Conservation (phyloP, 2,888 invertebrate genomes). For the Cynaeus angustus region DNA sequence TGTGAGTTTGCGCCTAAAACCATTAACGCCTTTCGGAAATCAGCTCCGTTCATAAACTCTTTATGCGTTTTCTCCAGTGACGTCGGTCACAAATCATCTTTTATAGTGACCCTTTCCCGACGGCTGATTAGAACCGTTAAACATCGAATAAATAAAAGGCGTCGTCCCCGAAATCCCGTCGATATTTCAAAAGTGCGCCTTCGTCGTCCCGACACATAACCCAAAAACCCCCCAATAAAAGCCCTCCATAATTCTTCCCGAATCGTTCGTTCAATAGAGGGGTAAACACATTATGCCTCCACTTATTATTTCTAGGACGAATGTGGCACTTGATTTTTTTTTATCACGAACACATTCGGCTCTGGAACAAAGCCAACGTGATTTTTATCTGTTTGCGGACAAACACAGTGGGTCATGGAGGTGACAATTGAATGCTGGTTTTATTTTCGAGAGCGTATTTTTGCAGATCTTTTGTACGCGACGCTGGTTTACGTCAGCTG, state of each 20-base stretch:
- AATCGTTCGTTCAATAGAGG: slow-evolving; percentile 57
- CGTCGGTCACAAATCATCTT: slow-evolving; percentile 30
- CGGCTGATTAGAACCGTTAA: slow-evolving; percentile 32
- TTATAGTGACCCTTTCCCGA: slow-evolving; percentile 18
- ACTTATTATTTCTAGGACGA: slow-evolving; percentile 57
- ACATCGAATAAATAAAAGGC: slow-evolving; percentile 23
- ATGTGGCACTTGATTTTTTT: slow-evolving; percentile 57
- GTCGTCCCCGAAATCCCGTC: slow-evolving; percentile 15
- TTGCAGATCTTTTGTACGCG: slow-evolving; percentile 44
- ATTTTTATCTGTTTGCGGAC: slow-evolving; percentile 60
- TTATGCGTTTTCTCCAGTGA: slow-evolving; percentile 23
- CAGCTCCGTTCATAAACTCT: slow-evolving; percentile 7
- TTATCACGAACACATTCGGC: slow-evolving; percentile 57
- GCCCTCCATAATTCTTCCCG: slow-evolving; percentile 55
- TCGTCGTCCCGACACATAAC: slow-evolving; percentile 8
- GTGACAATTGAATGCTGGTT: slow-evolving; percentile 53
- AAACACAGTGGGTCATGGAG: slow-evolving; percentile 51
- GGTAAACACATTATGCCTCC: slow-evolving; percentile 59
- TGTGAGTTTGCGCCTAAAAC: no score
- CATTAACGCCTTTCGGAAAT: neutral
- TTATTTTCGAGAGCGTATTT: slow-evolving; percentile 43
- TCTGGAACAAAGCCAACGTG: slow-evolving; percentile 62
- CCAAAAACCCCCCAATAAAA: slow-evolving; percentile 52
- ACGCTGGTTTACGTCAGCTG: slow-evolving; percentile 35
- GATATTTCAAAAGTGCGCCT: slow-evolving; percentile 29